These are phyloP conservation scores for Champsocephalus gunnari DNA, from an alignment of 2,797 vertebrate species.

Conservation along the genomic window DNA sequence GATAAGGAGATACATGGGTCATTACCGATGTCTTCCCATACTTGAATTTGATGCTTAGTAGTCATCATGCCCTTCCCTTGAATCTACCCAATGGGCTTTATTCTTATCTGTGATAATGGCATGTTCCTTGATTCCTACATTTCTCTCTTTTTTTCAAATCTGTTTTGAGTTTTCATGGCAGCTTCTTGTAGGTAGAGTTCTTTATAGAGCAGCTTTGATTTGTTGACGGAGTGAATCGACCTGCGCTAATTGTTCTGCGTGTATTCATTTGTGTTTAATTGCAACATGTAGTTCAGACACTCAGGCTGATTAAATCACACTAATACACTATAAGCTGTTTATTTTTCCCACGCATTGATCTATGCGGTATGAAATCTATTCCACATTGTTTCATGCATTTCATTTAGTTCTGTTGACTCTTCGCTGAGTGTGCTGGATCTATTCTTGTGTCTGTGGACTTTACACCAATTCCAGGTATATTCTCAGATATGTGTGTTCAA, in stretches of 20 bases:
- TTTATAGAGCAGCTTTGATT: background rate
- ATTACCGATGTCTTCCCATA: conserved; percentile 15
- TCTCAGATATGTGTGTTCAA: background rate
- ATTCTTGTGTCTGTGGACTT: background rate
- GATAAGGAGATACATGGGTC: conserved; percentile 12
- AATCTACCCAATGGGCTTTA: conserved; percentile 6
- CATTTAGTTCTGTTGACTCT: background rate
- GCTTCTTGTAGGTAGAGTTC: background rate
- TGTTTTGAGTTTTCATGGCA: background rate
- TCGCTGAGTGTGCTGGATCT: background rate
- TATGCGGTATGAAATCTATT: background rate
- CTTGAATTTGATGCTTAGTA: conserved; percentile 35
- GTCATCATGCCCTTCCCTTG: conserved; percentile 41
- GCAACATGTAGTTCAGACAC: conserved; percentile 11
- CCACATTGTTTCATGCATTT: background rate
- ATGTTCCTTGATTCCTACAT: background rate
- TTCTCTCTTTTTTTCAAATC: background rate
- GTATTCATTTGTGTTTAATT: conserved; percentile 19
- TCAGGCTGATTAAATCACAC: conserved; percentile 19
- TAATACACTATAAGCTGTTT: background rate
- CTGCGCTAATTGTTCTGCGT: background rate
- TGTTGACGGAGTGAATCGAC: background rate
- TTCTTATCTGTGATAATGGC: conserved; percentile 10
- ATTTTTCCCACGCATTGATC: conserved; percentile 9
- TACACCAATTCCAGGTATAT: no score